Conservation (phyloP, 1,140 invertebrate species). For the Asbolus verrucosus region DNA sequence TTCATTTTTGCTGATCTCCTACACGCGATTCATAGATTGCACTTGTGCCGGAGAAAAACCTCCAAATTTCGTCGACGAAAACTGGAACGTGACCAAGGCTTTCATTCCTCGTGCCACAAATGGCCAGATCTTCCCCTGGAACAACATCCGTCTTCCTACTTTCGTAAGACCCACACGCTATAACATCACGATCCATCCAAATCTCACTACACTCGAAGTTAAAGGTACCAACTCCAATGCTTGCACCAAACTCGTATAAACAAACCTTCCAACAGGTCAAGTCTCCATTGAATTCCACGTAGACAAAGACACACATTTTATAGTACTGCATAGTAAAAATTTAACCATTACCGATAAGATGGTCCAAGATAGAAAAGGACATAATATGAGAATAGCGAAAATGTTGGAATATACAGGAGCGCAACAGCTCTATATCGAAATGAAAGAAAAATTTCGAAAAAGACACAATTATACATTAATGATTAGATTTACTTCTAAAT, state of each 20-base stretch:
- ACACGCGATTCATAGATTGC: slow-evolving; percentile 70
- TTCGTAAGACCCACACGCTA: slow-evolving; percentile 87
- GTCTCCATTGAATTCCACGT: slow-evolving; percentile 87
- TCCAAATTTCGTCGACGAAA: slow-evolving; percentile 72
- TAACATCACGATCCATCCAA: slow-evolving; percentile 92
- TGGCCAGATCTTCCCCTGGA: slow-evolving; percentile 90
- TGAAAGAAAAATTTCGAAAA: slow-evolving; percentile 82
- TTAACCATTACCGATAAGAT: slow-evolving; percentile 88
- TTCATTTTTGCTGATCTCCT: slow-evolving; percentile 38
- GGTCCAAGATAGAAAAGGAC: slow-evolving; percentile 78
- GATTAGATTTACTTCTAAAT: slow-evolving; percentile 83
- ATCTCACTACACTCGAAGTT: slow-evolving; percentile 89
- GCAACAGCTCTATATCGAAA: slow-evolving; percentile 89
- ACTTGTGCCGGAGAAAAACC: slow-evolving; percentile 77
- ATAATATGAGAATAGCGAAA: slow-evolving; percentile 77
- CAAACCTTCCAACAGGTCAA: slow-evolving; percentile 73
- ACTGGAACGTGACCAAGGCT: slow-evolving; percentile 70
- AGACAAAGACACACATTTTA: slow-evolving; percentile 85
- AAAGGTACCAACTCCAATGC: slow-evolving; percentile 73
- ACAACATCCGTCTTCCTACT: slow-evolving; percentile 84
- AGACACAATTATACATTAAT: slow-evolving; percentile 87
- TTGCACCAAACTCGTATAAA: background rate
- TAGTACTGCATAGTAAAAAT: slow-evolving; percentile 92
- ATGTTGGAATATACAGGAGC: slow-evolving; percentile 83
- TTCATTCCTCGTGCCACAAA: slow-evolving; percentile 78